Percentiles rank a stretch among this genome's conserved stretches.
Conservation (phyloP, 2,113 vertebrate species). For the Eulacestoma nigropectus region DNA sequence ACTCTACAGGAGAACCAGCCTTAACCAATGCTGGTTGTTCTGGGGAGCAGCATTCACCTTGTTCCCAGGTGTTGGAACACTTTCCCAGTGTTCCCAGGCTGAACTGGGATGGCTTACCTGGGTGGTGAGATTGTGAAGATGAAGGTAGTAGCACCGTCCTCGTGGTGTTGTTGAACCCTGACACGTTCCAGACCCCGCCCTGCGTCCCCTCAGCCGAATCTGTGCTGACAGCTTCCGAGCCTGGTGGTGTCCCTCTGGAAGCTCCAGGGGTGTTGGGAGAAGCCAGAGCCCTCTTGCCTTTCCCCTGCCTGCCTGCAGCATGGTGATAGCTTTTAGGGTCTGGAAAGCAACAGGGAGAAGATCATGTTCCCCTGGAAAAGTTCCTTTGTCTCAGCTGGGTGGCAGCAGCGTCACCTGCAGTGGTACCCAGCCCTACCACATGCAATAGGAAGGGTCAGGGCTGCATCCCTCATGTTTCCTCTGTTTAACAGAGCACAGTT, state of each 20-base stretch:
- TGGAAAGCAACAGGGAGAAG: neutral
- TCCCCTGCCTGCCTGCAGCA: neutral
- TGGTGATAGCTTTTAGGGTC: neutral
- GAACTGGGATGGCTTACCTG: constrained; percentile 24
- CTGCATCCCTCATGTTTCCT: neutral
- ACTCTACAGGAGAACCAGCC: neutral
- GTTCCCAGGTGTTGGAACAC: neutral
- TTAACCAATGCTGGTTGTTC: neutral
- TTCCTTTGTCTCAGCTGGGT: neutral
- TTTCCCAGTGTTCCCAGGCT: neutral
- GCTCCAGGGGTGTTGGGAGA: constrained; percentile 49
- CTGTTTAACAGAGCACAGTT: neutral
- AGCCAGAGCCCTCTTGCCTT: constrained; percentile 27
- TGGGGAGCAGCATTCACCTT: neutral
- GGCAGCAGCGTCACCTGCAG: neutral
- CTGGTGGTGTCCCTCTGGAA: constrained; percentile 51
- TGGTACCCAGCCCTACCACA: neutral
- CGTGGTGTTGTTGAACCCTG: neutral
- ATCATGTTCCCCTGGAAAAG: neutral
- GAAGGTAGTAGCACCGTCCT: neutral
- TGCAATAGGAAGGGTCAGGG: neutral
- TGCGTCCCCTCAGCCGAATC: accelerated
- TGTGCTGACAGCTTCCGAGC: neutral
- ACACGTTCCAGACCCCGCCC: neutral
- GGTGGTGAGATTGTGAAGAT: neutral